Evolutionary conservation across 2,888 invertebrate species (phyloP).

Genomic region (Ligdia adustata): DNA sequence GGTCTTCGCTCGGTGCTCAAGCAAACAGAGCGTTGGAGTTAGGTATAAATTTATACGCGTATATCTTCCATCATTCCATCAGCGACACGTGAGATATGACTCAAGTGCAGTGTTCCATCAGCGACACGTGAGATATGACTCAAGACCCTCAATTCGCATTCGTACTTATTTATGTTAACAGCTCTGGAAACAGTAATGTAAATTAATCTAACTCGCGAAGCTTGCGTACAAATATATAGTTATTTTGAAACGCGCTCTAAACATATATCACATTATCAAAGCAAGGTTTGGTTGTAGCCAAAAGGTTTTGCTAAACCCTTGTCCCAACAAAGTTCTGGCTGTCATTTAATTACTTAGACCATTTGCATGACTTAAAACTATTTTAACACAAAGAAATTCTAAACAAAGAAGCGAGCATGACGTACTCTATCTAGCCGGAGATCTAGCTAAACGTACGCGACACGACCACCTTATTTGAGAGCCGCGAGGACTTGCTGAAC

Average conservation of each 20-base stretch:
- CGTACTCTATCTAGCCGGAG: constrained; percentile 29
- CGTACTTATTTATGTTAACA: constrained; percentile 38
- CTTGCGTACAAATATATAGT: background rate
- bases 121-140: constrained; percentile 53
- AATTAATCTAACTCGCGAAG: background rate
- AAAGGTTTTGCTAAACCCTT: too few relatives aligned
- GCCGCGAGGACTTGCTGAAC: constrained; percentile 3
- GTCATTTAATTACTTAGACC: too few relatives aligned
- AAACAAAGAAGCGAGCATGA: constrained; percentile 29
- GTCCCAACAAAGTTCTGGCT: too few relatives aligned
- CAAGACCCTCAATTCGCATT: constrained; percentile 61
- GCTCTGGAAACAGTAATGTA: constrained; percentile 19
- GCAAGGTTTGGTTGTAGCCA: too few relatives aligned
- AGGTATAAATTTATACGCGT: constrained; percentile 20
- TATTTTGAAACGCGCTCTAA: background rate
- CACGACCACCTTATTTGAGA: constrained; percentile 9
- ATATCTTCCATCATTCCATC: constrained; percentile 38
- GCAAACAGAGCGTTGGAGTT: constrained; percentile 29
- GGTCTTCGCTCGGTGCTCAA: constrained; percentile 28
- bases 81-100: constrained; percentile 52
- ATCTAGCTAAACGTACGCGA: constrained; percentile 26
- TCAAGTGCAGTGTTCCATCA: constrained; percentile 62
- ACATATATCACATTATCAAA: too few relatives aligned
- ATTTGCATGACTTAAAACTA: too few relatives aligned
- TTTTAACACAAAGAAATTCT: constrained; percentile 31